Base-by-base conservation (phyloP, 1,140 invertebrate species). In the Akabosia matsudoensis region DNA sequence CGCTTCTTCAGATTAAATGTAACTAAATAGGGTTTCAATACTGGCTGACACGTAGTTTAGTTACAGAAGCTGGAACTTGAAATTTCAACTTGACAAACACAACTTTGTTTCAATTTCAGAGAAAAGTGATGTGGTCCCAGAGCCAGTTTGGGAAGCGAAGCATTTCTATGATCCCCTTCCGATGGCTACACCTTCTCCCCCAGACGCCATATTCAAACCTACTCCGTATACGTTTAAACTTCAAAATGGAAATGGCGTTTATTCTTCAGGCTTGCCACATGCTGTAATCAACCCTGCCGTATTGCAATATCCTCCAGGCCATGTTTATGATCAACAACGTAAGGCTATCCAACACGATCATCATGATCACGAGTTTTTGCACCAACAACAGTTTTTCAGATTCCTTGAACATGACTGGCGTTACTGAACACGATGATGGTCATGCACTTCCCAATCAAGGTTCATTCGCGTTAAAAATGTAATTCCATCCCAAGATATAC, bases 221-320 rank as follows among this genome's bases (percentile, higher is more conserved):
- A 54, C 75, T 0, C 75, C 70, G 26, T 76, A 76, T 73, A 54
- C 70, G 30, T 72, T 72, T 24, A 76, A 76, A 73, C 70, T 76
- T 51, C 33, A 61, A 26, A 76, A 76, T 76, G 75, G 75, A 18
- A 45, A 75, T 24, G 64, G 56, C 1, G 34, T 70, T 33, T 75
- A 70, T 45, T 31, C 70, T 0, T 33, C 70, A 14, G 18, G 30
- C 0, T 16, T 56, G 2, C 33, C 70, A 10, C 70, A 72, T 24
- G 70, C 30, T 24, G 54, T 51, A 2, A 76, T 76, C 24, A 73
- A 76, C 45, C 75, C 75, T 0, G 70, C 75, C 22, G 51, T 37
- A 18, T n/a, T 34, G n/a, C 75, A 76, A 54, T 75, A 75, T 26
- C 74, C 75, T 34, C 75, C 75, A 18, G 75, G 75, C 16, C 75